A percentile compares a stretch with the other conserved stretches of the same genome.
These are phyloP conservation scores for Neosalanx taihuensis DNA, from an alignment of 2,797 vertebrate species.

Conservation along the genomic window DNA sequence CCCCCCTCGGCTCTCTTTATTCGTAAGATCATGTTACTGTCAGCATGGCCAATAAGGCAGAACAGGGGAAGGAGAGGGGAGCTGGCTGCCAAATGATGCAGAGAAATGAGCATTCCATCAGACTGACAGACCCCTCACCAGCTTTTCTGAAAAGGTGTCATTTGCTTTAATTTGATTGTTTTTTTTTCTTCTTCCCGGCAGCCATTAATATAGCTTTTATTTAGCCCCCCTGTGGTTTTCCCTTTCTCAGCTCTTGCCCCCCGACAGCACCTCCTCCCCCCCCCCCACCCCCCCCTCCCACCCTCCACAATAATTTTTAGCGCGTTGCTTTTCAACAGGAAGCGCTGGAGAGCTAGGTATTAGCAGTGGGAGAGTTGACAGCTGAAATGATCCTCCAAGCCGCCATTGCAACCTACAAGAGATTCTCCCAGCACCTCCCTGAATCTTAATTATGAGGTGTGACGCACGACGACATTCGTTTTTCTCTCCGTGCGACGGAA, in stretches of 20 bases:
- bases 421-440: conserved; percentile 12
- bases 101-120: conserved; percentile 73
- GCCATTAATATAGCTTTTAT: conserved; percentile 71
- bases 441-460: conserved; percentile 13
- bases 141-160: conserved; percentile 73
- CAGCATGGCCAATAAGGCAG: conserved; percentile 65
- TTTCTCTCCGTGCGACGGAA: background rate
- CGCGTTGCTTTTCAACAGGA: conserved; percentile 32
- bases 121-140: conserved; percentile 67
- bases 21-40: conserved; percentile 68
- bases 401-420: conserved; percentile 1
- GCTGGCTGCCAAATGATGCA: conserved; percentile 68
- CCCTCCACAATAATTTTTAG: conserved; percentile 15
- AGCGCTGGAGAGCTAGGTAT: conserved; percentile 16
- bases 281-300: conserved; percentile 15
- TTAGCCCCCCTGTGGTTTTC: conserved; percentile 62
- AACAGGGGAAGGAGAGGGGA: conserved; percentile 54
- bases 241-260: conserved; percentile 1
- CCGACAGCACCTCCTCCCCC: conserved; percentile 20
- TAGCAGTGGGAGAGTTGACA: conserved; percentile 16
- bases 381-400: conserved; percentile 19
- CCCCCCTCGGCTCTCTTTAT: conserved; percentile 60
- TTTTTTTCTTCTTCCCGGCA: conserved; percentile 51
- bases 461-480: conserved; percentile 2
- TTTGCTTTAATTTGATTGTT: conserved; percentile 76